Evolutionary conservation across 2,797 vertebrate genomes (phyloP).

Genomic region (Phaenicophaeus curvirostris): DNA sequence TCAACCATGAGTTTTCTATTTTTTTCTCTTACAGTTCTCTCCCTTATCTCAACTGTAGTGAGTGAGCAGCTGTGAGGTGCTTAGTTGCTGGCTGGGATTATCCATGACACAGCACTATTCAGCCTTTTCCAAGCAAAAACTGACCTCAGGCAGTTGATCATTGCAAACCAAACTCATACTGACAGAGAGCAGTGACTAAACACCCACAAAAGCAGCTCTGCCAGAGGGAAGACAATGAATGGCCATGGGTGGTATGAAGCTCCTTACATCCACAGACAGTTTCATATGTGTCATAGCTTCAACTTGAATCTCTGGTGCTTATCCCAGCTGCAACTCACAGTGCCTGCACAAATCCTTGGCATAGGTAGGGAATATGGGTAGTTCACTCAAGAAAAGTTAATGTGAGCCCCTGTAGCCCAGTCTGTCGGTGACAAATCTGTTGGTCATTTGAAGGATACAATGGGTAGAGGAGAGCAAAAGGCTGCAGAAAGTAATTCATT

Average conservation of each 20-base stretch:
- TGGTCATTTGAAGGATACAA: background rate
- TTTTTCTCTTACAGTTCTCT: no score
- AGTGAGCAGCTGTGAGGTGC: no score
- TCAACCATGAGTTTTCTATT: no score
- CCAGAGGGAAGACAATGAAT: background rate
- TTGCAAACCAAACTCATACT: background rate
- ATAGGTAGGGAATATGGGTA: background rate
- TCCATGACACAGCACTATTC: background rate
- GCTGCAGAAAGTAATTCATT: background rate
- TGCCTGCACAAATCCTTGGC: background rate
- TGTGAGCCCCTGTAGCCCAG: background rate
- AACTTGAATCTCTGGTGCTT: background rate
- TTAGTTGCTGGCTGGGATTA: no score
- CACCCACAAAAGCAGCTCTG: background rate
- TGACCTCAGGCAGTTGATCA: background rate
- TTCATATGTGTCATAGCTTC: background rate
- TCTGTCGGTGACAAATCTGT: no score
- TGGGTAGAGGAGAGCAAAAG: background rate
- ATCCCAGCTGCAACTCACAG: background rate
- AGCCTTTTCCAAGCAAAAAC: background rate
- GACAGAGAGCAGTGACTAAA: background rate
- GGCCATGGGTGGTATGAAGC: background rate
- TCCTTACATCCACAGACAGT: background rate
- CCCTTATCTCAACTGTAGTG: no score
- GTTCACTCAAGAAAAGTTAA: background rate